Evolutionary conservation across 2,888 invertebrate genomes (phyloP), one percentile per base, ranked within the genome.

Genomic region (Drosophila diplacantha): DNA sequence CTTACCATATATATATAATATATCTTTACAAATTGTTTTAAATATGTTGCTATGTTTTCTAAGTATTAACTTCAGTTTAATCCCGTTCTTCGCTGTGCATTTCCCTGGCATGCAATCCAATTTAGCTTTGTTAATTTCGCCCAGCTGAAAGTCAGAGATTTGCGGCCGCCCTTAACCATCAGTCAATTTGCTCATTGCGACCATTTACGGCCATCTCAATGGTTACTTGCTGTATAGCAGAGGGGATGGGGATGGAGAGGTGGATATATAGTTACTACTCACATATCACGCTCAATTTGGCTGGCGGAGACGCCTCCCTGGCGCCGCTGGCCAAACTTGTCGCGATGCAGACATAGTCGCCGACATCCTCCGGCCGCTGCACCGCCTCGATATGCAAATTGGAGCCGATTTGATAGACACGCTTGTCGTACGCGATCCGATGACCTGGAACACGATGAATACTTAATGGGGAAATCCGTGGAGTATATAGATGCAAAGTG

Each of bases 311-410:
- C 54, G 88, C 88, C 77, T 87, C 86, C 68, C 88, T 84, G 77
- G 88, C 88, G 66, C 88, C 88, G 74, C 85, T 88, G 70, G 84
- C 79, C 70, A 74, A 75, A 75, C 86, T 87, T 69, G 87, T 86
- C 49, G 88, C 88, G 72, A 88, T 88, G 71, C 88, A 88, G 61
- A 87, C 85, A 77, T 87, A 88, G 74, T 87, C 87, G 34, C 88
- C 88, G 62, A 70, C 83, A 83, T 88, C 88, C 49, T 78, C 81
- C 64, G 79, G 81, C 65, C 85, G 85, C 66, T 82, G 77, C 74
- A 85, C 85, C 32, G 84, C 70, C 64, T 86, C 85, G 69, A 88
- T 82, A 81, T 87, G 87, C 76, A 88, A 85, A 85, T 87, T 85
- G 68, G 85, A 83, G 60, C 81, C 86, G 70, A 85, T 83, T 82